Base-by-base conservation (phyloP, 2,888 invertebrate species). In the Leptothorax acervorum region DNA sequence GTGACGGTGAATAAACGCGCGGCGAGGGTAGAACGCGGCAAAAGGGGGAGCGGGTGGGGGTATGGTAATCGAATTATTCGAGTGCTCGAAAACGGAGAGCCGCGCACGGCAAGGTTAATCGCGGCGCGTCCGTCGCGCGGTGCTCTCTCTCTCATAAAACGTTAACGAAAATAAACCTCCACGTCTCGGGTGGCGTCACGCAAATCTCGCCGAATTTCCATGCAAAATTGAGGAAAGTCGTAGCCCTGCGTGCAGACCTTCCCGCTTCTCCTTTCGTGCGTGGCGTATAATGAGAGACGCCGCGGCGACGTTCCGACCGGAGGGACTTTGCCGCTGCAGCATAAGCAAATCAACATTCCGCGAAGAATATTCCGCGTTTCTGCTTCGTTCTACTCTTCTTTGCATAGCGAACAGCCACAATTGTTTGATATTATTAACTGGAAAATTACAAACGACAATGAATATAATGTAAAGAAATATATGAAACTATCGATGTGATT, bases 1-100 rank as follows among this genome's bases (percentile, higher is more conserved):
- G 74, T 60, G 79, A 79, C 79, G 79, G 45, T 60, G 74, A 79
- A 79, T 79, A 79, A 79, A 79, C 48, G 79, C 79, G 74, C 60
- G 79, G 71, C 74, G 79, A 79, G 74, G 79, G 79, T 79, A 79
- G 74, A 79, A 3, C 74, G 74, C 60, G 48, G 66, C 57, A 11
- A 23, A 42, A 12, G 48, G 48, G 45, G 42, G 9, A 39, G 57
- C 2, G 60, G 60, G 45, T 8, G 35, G 35, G 4, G 70, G 23
- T 8, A 53, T 39, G 79, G 2, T 81, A 81, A 81, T 81, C 79
- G 60, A 81, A 81, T 81, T 81, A 81, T 70, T 74, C 35, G 57
- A 73, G 53, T 79, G 57, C 78, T 79, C 73, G 79, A 79, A 79
- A 79, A 79, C 35, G 60, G 60, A 79, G 79, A 71, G 48, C 18